phyloP scores from a whole-genome alignment of 1,140 invertebrate genomes.

The Bombus ignitus region DNA sequence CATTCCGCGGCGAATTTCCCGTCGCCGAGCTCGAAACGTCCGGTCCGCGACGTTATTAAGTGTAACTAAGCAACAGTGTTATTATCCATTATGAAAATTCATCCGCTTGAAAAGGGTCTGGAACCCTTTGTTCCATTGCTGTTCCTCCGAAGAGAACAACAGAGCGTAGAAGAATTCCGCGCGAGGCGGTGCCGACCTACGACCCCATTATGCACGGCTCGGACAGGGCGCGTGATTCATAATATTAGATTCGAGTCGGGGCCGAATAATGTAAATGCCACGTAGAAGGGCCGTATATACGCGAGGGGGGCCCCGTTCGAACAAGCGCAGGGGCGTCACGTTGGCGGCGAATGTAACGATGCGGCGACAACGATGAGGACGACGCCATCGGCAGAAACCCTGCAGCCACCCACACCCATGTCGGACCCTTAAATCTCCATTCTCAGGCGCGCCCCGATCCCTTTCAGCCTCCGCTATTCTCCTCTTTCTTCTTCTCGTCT shows the following conservation, averaged over 20 bases:
- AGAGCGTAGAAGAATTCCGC: conserved; percentile 66
- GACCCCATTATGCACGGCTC: conserved; percentile 72
- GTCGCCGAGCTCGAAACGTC: neutral
- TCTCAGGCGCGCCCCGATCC: conserved; percentile 73
- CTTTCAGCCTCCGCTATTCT: conserved; percentile 63
- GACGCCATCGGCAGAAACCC: conserved; percentile 61
- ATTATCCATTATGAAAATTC: conserved; percentile 42
- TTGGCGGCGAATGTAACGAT: conserved; percentile 70
- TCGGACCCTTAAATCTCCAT: conserved; percentile 77
- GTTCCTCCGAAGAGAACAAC: conserved; percentile 42
- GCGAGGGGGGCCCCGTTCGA: conserved; percentile 56
- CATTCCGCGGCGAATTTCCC: neutral
- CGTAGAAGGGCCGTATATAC: conserved; percentile 58
- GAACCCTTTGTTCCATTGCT: conserved; percentile 51
- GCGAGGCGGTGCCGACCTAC: conserved; percentile 68
- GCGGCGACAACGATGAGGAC: conserved; percentile 59
- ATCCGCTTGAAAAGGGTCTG: conserved; percentile 14
- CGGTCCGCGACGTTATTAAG: conserved; percentile 7
- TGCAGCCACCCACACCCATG: conserved; percentile 71
- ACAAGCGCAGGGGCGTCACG: conserved; percentile 77
- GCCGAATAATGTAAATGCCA: conserved; percentile 74
- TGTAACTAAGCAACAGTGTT: conserved; percentile 37
- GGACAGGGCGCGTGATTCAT: conserved; percentile 73
- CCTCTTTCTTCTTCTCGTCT: conserved; percentile 31
- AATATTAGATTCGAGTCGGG: conserved; percentile 75